phyloP scores from a whole-genome alignment of 2,113 vertebrate genomes.

The Origma solitaria region DNA sequence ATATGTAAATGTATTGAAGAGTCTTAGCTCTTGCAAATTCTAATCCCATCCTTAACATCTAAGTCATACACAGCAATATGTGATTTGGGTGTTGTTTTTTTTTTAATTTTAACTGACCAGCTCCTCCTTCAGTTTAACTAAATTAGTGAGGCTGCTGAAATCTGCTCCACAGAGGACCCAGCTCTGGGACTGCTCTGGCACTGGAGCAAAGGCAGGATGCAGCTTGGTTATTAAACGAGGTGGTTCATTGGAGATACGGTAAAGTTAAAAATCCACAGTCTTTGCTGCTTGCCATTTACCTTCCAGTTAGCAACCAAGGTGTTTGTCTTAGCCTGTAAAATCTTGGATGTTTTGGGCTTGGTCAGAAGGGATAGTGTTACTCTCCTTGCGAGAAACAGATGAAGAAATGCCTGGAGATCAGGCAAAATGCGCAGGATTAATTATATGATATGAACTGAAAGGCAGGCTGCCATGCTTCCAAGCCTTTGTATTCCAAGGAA shows the following conservation, averaged over 20 bases:
- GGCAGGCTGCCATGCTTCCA: background rate
- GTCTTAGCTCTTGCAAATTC: background rate
- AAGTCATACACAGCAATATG: background rate
- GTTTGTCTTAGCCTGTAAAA: background rate
- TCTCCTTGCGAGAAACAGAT: background rate
- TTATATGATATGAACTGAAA: background rate
- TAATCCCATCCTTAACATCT: background rate
- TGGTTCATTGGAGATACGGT: background rate
- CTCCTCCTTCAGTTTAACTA: background rate
- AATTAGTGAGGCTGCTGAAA: background rate
- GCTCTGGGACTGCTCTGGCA: background rate
- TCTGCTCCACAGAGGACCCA: background rate
- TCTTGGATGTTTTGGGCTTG: background rate
- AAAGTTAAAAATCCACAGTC: background rate
- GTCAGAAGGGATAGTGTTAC: background rate
- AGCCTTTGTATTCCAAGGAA: background rate
- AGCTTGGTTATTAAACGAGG: background rate
- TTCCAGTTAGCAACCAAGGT: background rate
- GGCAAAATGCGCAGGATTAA: background rate
- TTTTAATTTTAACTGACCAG: background rate
- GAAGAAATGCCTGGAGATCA: background rate
- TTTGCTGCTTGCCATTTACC: background rate
- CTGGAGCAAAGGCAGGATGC: background rate
- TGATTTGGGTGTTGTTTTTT: background rate
- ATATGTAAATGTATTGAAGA: conserved; percentile 22